Evolutionary conservation across 2,888 invertebrate species (phyloP).

Genomic region (Eudemis profundana): DNA sequence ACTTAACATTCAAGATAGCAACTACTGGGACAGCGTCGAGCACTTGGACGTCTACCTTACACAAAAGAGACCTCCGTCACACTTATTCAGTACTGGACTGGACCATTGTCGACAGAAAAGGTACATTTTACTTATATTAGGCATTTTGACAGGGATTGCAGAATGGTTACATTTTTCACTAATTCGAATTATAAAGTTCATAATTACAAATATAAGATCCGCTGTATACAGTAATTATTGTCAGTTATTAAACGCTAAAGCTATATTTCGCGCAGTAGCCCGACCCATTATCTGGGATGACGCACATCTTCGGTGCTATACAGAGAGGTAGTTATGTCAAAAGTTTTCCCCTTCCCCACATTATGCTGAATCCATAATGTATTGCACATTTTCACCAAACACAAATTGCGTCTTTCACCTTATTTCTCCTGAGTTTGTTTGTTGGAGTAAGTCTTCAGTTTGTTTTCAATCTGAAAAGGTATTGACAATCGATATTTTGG

Average conservation of each 20-base stretch:
- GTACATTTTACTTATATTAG: no score
- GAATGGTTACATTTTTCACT: not conserved
- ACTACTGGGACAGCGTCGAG: no score
- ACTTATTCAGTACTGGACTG: no score
- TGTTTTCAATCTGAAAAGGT: no score
- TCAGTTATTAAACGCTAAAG: not conserved
- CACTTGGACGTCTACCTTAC: no score
- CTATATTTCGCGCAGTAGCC: not conserved
- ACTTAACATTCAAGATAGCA: no score
- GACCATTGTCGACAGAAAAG: no score
- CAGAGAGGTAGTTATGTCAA: constrained; percentile 19
- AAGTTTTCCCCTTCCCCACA: constrained; percentile 24
- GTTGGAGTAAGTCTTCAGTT: no score
- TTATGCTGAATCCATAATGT: constrained; percentile 13
- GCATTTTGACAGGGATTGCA: no score
- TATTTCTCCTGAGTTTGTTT: not conserved
- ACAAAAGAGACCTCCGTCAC: no score
- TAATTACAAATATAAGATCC: no score
- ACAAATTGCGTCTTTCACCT: constrained; percentile 13
- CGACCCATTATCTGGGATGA: constrained; percentile 8
- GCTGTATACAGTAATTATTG: not conserved
- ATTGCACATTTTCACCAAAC: constrained; percentile 16
- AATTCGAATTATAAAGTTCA: not conserved
- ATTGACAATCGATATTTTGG: no score
- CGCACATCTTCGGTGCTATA: constrained; percentile 29